These are phyloP conservation scores for Muscicapa comitata DNA, from an alignment of 2,797 vertebrate species.

Conservation along the genomic window DNA sequence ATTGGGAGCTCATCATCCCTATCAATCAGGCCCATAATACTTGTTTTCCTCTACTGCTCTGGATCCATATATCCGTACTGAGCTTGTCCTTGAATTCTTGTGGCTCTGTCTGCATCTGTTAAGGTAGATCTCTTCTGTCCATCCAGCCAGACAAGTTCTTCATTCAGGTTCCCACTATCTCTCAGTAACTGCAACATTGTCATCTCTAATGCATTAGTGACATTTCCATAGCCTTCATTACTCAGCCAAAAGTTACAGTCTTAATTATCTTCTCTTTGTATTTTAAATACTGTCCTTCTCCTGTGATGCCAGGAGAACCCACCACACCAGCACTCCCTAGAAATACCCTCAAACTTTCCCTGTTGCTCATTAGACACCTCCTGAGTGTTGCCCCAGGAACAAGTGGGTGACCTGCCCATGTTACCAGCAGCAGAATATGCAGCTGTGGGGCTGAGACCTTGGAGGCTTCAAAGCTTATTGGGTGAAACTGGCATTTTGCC, in stretches of 20 bases:
- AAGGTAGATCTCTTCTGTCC: not conserved
- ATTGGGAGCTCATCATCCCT: not conserved
- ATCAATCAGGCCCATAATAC: not conserved
- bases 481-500: not conserved
- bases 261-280: not conserved
- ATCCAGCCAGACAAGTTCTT: not conserved
- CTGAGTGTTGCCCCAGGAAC: not conserved
- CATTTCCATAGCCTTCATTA: not conserved
- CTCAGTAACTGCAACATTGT: not conserved
- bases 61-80: rapidly evolving
- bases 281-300: not conserved
- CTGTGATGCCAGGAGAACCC: not conserved
- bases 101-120: not conserved
- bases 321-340: not conserved
- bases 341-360: not conserved
- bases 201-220: not conserved
- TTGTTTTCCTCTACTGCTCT: rapidly evolving
- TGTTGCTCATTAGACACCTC: not conserved
- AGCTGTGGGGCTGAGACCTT: not conserved
- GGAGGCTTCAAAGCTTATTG: not conserved
- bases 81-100: not conserved
- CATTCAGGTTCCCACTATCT: not conserved
- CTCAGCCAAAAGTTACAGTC: not conserved
- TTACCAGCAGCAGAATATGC: not conserved
- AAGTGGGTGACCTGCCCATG: not conserved